These are phyloP conservation scores for Drosophila jambulina DNA, from an alignment of 1,140 invertebrate species.

Conservation along the genomic window DNA sequence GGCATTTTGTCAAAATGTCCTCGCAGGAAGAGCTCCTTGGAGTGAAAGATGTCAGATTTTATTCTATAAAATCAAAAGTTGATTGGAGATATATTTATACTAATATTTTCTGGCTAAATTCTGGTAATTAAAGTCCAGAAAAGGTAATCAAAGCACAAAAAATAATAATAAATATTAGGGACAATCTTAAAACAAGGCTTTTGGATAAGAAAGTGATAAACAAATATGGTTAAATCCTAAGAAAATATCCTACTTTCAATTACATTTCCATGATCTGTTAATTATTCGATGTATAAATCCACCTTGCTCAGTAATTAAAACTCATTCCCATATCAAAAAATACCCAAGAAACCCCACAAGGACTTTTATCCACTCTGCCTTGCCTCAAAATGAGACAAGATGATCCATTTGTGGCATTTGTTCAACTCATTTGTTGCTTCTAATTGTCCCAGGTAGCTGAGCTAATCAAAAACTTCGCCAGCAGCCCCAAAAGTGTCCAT, in stretches of 20 bases:
- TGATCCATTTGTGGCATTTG: constrained; percentile 45
- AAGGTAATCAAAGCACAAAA: background rate
- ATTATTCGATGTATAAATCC: too few relatives aligned
- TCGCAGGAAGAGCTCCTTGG: background rate
- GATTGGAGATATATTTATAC: background rate
- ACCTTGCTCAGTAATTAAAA: background rate
- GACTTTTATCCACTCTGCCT: background rate
- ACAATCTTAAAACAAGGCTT: background rate
- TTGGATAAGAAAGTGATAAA: background rate
- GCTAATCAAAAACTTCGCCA: constrained; percentile 32
- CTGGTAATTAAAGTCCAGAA: background rate
- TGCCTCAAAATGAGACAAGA: constrained; percentile 5
- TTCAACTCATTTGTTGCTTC: constrained; percentile 34
- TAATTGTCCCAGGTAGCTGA: constrained; percentile 30
- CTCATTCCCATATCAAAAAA: background rate
- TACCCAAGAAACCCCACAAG: background rate
- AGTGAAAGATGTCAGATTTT: background rate
- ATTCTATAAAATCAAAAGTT: background rate
- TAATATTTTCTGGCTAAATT: background rate
- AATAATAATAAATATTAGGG: background rate
- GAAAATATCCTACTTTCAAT: background rate
- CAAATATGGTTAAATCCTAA: background rate
- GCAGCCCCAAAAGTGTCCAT: constrained; percentile 47
- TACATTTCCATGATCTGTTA: background rate
- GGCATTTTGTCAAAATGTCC: constrained; percentile 56